Conservation (phyloP, 2,888 invertebrate genomes). For the Acrobeloides nanus region DNA sequence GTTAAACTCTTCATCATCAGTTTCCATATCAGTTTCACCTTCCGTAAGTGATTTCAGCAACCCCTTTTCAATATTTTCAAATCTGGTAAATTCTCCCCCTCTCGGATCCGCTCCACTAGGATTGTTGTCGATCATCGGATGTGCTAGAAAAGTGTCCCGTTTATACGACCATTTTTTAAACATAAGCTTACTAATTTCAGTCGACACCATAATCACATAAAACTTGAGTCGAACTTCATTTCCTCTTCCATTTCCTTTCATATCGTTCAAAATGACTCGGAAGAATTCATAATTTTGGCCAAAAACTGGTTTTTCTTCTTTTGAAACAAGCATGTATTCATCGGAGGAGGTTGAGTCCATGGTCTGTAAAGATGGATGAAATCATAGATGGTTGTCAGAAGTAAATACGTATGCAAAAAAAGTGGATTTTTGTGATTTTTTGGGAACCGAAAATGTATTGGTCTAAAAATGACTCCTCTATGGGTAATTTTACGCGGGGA, state of each 20-base stretch:
- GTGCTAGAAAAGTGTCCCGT: too few relatives aligned
- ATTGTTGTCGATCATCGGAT: conserved; percentile 6
- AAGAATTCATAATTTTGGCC: conserved; percentile 13
- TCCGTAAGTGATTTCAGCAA: too few relatives aligned
- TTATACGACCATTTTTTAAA: too few relatives aligned
- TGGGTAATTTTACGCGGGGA: too few relatives aligned
- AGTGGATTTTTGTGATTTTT: too few relatives aligned
- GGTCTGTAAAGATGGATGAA: conserved; percentile 8
- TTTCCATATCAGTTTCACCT: too few relatives aligned
- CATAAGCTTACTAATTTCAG: conserved; percentile 12
- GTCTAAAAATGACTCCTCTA: too few relatives aligned
- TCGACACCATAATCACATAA: conserved; percentile 28
- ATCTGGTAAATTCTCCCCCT: conserved; percentile 5
- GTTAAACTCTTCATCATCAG: too few relatives aligned
- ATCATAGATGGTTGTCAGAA: too few relatives aligned
- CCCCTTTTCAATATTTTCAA: neutral
- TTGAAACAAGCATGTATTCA: conserved; percentile 33
- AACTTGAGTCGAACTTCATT: conserved; percentile 26
- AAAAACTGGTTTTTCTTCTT: conserved; percentile 6
- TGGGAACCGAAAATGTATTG: too few relatives aligned
- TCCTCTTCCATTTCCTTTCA: neutral
- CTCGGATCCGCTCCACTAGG: too few relatives aligned
- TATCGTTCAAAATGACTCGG: conserved; percentile 23
- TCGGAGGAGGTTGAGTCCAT: conserved; percentile 10
- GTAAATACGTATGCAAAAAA: too few relatives aligned